Evolutionary conservation across 1,140 invertebrate species (phyloP), one percentile per base, ranked within the genome.

Genomic region (Orussus abietinus): DNA sequence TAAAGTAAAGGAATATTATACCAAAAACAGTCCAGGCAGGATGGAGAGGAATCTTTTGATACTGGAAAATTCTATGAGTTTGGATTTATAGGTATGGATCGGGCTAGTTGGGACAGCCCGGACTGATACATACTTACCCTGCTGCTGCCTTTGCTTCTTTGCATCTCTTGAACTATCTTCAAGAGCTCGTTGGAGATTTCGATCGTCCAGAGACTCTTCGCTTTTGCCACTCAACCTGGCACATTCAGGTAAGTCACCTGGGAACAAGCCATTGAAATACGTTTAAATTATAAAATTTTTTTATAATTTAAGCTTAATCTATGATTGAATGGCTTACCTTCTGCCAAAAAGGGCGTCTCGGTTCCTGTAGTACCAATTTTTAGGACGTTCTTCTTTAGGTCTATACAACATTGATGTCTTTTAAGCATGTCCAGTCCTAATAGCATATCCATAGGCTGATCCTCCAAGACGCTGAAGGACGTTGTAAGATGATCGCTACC

Each of bases 381-480:
- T 13, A 98, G 74, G 1, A 93, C 78, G 72, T 95, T 96, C 36
- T 80, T 79, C 60, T 92, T 90, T 39, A 98, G 72, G 70, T 98
- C 94, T 57, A 98, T 96, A 48, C 83, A 85, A 76, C 95, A 98
- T 74, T 93, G 90, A 78, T 99, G 96, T 50, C 96, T 75, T 73
- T 93, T 95, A 0, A 99, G 75, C 92, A 98, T 98, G 62, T 99
- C 96, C 18, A 99, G 77, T 0, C 96, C 96, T 4, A 99, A 74
- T 12, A 99, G 72, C 92, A 99, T 97, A 60, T 99, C 96, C 92
- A 98, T 97, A 3, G 91, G 88, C 66, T 98, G 95, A 49, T 98
- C 88, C 66, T 96, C 90, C 13, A 99, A 75, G n/a, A 99, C 93
- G 15, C 92, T 95, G 72, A 99, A 99, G 4, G 94, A 96, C 1